phyloP scores from a whole-genome alignment of 2,888 invertebrate species.

The Andricus quercusramuli region DNA sequence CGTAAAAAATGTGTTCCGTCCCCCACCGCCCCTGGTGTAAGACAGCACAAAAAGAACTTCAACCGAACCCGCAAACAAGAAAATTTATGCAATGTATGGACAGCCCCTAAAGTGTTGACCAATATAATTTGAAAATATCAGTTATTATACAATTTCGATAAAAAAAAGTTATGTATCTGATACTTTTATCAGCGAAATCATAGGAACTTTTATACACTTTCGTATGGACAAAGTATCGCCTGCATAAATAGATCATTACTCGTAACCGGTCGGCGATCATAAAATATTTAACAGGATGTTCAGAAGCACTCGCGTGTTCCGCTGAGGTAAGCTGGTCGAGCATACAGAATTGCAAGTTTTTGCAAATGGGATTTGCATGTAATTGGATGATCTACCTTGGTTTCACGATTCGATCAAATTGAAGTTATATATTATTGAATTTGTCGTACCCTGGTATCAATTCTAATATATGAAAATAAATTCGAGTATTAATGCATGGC shows the following conservation, averaged over 20 bases:
- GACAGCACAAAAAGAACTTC: too few species aligned
- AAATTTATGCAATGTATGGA: too few species aligned
- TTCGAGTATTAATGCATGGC: too few species aligned
- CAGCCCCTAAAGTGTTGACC: too few species aligned
- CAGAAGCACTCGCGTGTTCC: slow-evolving; percentile 50
- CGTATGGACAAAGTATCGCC: not conserved
- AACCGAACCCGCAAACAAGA: too few species aligned
- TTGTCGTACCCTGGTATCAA: not conserved
- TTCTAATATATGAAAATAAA: not conserved
- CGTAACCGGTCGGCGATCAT: slow-evolving; percentile 49
- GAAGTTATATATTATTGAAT: not conserved
- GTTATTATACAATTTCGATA: too few species aligned
- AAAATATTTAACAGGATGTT: slow-evolving; percentile 66
- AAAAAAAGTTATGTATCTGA: not conserved
- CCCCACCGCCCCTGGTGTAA: too few species aligned
- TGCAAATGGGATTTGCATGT: slow-evolving; percentile 61
- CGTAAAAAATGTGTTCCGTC: too few species aligned
- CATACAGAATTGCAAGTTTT: slow-evolving; percentile 60
- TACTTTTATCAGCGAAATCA: not conserved
- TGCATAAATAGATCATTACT: slow-evolving; percentile 45
- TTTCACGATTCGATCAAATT: not conserved
- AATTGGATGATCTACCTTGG: slow-evolving; percentile 24
- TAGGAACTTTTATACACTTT: not conserved
- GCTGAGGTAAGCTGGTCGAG: slow-evolving; percentile 45
- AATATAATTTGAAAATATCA: too few species aligned